Base-by-base conservation (phyloP, 2,888 invertebrate genomes). In the Ischnus inquisitorius region DNA sequence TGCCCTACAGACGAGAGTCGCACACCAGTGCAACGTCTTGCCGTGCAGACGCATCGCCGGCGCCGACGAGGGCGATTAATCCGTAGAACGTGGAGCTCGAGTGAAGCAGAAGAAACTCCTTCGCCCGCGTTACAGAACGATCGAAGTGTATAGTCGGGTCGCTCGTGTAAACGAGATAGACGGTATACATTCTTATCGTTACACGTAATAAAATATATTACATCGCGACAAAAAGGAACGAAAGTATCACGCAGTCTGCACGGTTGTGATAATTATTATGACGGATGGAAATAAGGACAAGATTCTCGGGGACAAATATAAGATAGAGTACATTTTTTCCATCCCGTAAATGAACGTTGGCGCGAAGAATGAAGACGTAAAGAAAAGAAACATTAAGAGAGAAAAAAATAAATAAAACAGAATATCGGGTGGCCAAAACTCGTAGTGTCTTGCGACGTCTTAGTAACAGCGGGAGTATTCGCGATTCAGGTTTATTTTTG, bases 401-500 rank as follows among this genome's bases (percentile, higher is more conserved):
- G 8, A 34, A 34, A 76, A 25, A 76, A n/a, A 76, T 41, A 54
- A 54, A 16, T 3, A 28, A 8, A 28, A 57, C 25, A 6, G n/a
- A 6, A 25, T 3, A 57, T 25, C 10, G 46, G n/a, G 10, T 57
- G 25, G 25, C 28, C 57, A 28, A 3, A 14, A 57, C 6, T 4
- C n/a, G 14, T 22, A n/a, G 14, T 5, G 14, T 4, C 22, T 57
- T 57, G 12, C 57, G 57, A 57, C 25, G 25, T 62, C 71, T 67
- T 16, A 4, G 62, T 72, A 57, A 76, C 76, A 48, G 43, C 60
- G 48, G 62, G 41, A 48, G 39, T 76, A 57, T 83, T 54, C 76
- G 65, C 28, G 46, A 67, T 83, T 68, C 64, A 68, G 22, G 68
- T 54, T 39, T 80, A 80, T 80, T 83, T 83, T 80, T 57, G 69